These are phyloP conservation scores for Platycnemis pennipes DNA, from an alignment of 2,888 invertebrate species.

Conservation along the genomic window DNA sequence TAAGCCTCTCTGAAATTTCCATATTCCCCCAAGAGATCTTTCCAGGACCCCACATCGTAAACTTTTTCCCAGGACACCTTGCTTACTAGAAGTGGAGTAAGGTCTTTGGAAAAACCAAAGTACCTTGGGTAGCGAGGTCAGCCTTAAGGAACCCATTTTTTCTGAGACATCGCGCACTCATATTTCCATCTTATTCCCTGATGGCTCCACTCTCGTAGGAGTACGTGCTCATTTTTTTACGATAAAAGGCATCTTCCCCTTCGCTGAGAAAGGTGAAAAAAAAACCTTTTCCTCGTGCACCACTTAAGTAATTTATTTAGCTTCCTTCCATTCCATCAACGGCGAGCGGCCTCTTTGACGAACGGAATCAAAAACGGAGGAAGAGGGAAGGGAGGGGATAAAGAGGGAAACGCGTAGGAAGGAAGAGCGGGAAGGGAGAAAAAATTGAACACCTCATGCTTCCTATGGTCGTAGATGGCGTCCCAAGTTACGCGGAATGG, in stretches of 20 bases:
- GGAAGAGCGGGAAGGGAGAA: neutral
- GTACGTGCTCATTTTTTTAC: slow-evolving; percentile 7
- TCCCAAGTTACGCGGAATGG: slow-evolving; percentile 15
- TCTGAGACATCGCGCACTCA: neutral
- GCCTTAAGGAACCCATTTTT: neutral
- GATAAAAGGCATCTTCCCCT: slow-evolving; percentile 7
- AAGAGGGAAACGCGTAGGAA: neutral
- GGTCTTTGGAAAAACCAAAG: neutral
- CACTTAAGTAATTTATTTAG: slow-evolving; percentile 23
- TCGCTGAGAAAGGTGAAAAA: neutral
- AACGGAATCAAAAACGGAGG: neutral
- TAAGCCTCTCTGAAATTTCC: neutral
- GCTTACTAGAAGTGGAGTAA: neutral
- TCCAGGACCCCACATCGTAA: neutral
- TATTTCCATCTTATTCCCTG: neutral
- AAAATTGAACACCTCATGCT: slow-evolving; percentile 31
- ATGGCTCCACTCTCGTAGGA: neutral
- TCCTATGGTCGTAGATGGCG: slow-evolving; percentile 24
- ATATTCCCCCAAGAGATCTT: neutral
- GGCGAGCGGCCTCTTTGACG: slow-evolving; percentile 34
- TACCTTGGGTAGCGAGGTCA: neutral
- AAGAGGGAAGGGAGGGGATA: neutral
- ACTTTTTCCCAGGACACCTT: neutral
- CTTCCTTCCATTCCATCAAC: neutral
- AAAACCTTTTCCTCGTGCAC: neutral